Conservation (phyloP, 2,797 vertebrate genomes). For the Mionectes olivaceus region DNA sequence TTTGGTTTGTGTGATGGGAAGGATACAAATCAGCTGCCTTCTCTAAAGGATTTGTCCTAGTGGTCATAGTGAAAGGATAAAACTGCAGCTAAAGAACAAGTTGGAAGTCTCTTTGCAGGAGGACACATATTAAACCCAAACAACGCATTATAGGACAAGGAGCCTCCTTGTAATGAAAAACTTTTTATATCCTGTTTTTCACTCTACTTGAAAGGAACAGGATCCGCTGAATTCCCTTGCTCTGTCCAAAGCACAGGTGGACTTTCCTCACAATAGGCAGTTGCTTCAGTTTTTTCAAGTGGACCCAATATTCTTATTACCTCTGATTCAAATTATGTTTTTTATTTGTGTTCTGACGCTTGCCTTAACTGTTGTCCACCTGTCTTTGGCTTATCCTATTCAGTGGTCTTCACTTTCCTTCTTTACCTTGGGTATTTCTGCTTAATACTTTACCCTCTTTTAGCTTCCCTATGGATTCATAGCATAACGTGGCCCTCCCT, state of each 20-base stretch:
- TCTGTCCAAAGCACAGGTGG: neutral
- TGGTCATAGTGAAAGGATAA: neutral
- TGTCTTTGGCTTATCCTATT: neutral
- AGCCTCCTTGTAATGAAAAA: neutral
- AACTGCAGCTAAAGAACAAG: neutral
- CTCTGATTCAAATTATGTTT: neutral
- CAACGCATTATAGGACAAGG: neutral
- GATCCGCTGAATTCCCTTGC: neutral
- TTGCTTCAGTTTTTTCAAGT: neutral
- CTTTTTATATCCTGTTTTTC: neutral
- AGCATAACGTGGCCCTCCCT: neutral
- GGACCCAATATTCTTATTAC: neutral
- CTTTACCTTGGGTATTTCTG: neutral
- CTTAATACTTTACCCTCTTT: neutral
- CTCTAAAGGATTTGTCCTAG: neutral
- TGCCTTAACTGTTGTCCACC: neutral
- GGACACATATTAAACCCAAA: neutral
- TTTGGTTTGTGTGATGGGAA: accelerated
- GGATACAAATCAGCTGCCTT: neutral
- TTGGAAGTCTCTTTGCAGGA: neutral
- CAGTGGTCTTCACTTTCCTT: neutral
- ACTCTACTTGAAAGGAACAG: neutral
- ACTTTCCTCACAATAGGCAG: neutral
- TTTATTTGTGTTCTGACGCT: neutral
- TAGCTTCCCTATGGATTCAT: neutral